Evolutionary conservation across 2,797 vertebrate species (phyloP).

Genomic region (Emydoidea blandingii): DNA sequence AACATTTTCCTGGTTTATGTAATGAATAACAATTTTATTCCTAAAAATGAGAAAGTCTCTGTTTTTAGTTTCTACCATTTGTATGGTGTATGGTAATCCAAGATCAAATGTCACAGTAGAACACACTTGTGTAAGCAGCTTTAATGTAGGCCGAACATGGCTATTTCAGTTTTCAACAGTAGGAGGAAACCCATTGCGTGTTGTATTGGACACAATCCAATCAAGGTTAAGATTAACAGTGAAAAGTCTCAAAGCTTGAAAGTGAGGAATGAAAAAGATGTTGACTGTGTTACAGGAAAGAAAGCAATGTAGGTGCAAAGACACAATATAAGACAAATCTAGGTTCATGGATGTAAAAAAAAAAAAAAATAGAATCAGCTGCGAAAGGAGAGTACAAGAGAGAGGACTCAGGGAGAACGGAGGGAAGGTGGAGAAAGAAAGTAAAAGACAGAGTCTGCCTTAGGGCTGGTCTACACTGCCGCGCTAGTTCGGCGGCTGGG

Average conservation of each 20-base stretch:
- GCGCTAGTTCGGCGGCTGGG: no score
- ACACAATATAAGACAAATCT: background rate
- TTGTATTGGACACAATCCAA: background rate
- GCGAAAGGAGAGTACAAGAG: background rate
- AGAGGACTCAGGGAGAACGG: background rate
- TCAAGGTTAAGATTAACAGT: background rate
- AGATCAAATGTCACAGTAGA: background rate
- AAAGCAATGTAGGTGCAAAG: background rate
- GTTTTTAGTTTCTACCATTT: constrained; percentile 12
- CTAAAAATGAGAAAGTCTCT: background rate
- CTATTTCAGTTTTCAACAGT: background rate
- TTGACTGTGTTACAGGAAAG: background rate
- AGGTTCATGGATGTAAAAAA: background rate
- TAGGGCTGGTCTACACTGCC: no score
- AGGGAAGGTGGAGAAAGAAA: background rate
- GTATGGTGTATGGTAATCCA: background rate
- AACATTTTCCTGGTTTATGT: background rate
- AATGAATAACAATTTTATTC: background rate
- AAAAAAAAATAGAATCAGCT: background rate
- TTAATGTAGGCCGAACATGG: background rate
- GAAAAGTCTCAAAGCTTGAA: constrained; percentile 26
- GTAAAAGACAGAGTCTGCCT: background rate
- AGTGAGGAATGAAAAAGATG: background rate
- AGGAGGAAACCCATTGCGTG: background rate
- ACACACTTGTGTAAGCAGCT: background rate